A percentile compares a stretch with the other conserved stretches of the same genome.
Evolutionary conservation across 2,888 invertebrate genomes (phyloP).

Genomic region (Ophonus ardosiacus): DNA sequence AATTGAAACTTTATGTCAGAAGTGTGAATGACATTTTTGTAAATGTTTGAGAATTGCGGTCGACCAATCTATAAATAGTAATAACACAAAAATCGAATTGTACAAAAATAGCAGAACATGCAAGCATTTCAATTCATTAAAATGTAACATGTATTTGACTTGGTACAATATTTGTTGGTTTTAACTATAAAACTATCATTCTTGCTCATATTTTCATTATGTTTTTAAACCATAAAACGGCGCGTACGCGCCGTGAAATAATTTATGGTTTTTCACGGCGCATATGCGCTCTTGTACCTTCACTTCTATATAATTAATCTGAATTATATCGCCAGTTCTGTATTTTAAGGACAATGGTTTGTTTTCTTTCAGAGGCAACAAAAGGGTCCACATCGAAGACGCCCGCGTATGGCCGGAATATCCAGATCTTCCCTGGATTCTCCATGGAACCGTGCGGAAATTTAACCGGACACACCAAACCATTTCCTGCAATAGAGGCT

Average conservation of each 20-base stretch:
- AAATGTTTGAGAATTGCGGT: background rate
- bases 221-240: too few relatives aligned
- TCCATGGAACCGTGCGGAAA: slow-evolving; percentile 12
- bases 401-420: background rate
- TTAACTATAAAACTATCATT: too few relatives aligned
- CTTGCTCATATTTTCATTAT: too few relatives aligned
- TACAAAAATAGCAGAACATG: background rate
- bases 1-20: background rate
- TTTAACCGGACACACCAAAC: slow-evolving; percentile 14
- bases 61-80: background rate
- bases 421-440: background rate
- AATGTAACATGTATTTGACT: background rate
- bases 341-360: background rate
- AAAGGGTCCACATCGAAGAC: background rate
- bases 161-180: background rate
- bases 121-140: background rate
- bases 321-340: too few relatives aligned
- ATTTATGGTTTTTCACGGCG: too few relatives aligned
- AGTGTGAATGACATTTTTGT: too few relatives aligned
- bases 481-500: slow-evolving; percentile 1
- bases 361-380: background rate
- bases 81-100: background rate
- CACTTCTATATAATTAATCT: too few relatives aligned
- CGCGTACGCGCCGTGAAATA: too few relatives aligned
- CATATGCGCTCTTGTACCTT: too few relatives aligned